These are phyloP conservation scores for Melanotaenia boesemani DNA, from an alignment of 2,797 vertebrate species.

Conservation along the genomic window DNA sequence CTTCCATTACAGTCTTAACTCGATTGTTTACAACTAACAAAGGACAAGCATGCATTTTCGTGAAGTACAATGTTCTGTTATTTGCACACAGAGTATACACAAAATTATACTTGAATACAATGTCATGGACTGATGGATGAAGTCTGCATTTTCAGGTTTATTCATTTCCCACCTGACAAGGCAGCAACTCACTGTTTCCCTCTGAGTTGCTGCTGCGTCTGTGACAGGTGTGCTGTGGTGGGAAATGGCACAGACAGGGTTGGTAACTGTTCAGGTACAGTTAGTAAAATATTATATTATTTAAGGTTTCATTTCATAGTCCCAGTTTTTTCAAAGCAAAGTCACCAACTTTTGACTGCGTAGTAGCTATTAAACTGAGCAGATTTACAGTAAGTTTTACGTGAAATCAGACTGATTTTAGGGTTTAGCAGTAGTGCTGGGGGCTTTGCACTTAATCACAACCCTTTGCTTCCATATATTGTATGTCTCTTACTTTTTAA, in stretches of 20 bases:
- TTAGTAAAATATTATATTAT: constrained; percentile 18
- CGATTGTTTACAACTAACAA: constrained; percentile 49
- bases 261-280: constrained; percentile 50
- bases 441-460: constrained; percentile 36
- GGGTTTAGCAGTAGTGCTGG: constrained; percentile 22
- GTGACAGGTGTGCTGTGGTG: constrained; percentile 30
- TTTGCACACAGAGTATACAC: constrained; percentile 73
- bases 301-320: constrained; percentile 28
- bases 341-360: constrained; percentile 25
- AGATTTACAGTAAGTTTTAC: constrained; percentile 21
- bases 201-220: constrained; percentile 45
- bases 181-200: constrained; percentile 35
- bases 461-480: constrained; percentile 30
- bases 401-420: constrained; percentile 17
- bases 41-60: constrained; percentile 62
- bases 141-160: constrained; percentile 66
- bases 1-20: constrained; percentile 74
- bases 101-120: constrained; percentile 77
- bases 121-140: constrained; percentile 47
- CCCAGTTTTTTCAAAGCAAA: constrained; percentile 45
- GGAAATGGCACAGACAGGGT: constrained; percentile 36
- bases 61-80: constrained; percentile 67
- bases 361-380: constrained; percentile 22
- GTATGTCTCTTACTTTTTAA: constrained; percentile 23
- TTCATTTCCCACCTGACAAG: constrained; percentile 50